Percentiles rank a stretch among this genome's conserved stretches.
Conservation (phyloP, 1,140 invertebrate genomes). For the Lucilia sericata region DNA sequence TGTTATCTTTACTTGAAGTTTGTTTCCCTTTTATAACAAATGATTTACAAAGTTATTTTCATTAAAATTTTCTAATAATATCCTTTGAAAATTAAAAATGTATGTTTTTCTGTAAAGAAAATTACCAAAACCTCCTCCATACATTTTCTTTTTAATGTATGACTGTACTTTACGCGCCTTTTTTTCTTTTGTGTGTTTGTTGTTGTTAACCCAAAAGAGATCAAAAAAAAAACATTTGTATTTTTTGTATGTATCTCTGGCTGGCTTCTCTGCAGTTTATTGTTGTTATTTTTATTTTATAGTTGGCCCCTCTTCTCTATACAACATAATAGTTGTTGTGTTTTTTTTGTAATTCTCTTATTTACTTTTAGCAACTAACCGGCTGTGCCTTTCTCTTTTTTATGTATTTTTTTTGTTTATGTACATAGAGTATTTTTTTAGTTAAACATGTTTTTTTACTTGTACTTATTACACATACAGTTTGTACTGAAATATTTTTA, state of each 20-base stretch:
- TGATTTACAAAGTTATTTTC: not conserved
- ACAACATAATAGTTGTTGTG: constrained; percentile 24
- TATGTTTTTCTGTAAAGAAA: not conserved
- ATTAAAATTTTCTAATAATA: not conserved
- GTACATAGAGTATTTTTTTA: not conserved
- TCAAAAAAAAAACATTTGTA: constrained; percentile 6
- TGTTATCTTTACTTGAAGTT: too few relatives aligned
- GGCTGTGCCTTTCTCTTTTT: constrained; percentile 25
- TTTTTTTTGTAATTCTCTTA: not conserved
- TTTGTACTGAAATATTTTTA: too few relatives aligned
- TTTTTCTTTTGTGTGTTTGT: constrained; percentile 24
- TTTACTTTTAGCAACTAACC: constrained; percentile 14
- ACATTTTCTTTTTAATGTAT: constrained; percentile 32
- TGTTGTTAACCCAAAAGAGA: constrained; percentile 36
- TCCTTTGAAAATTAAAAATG: not conserved
- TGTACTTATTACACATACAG: too few relatives aligned
- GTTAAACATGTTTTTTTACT: not conserved
- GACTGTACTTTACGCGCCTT: constrained; percentile 43
- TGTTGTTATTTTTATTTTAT: constrained; percentile 28
- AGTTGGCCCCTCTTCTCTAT: constrained; percentile 15
- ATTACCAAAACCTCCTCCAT: not conserved
- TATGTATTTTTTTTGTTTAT: not conserved
- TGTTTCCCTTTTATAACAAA: too few relatives aligned
- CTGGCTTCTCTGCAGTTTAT: constrained; percentile 21
- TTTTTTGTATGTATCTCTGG: constrained; percentile 35